phyloP scores from a whole-genome alignment of 2,797 vertebrate species.

The Parauchenoglanis punctatus region DNA sequence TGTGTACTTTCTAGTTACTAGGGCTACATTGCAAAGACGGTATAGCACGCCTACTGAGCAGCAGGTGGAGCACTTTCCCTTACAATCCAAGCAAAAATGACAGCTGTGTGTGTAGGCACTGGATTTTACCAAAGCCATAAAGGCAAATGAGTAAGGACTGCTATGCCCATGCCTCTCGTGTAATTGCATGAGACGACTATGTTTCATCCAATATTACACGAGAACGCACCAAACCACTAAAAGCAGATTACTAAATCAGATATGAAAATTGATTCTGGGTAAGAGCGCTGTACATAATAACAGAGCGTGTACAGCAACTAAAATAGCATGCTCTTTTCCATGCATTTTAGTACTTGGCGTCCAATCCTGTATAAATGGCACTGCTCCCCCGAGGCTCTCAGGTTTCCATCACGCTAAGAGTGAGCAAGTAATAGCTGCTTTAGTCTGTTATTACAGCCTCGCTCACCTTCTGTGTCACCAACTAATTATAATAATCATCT shows the following conservation, averaged over 20 bases:
- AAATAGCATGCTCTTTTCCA: slow-evolving; percentile 17
- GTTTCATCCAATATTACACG: slow-evolving; percentile 17
- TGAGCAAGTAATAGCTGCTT: slow-evolving; percentile 48
- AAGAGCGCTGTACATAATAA: slow-evolving; percentile 16
- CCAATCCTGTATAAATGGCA: slow-evolving; percentile 43
- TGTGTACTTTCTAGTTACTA: background rate
- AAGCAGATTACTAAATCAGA: slow-evolving; percentile 7
- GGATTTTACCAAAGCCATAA: slow-evolving; percentile 31
- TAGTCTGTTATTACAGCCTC: slow-evolving; percentile 51
- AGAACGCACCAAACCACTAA: slow-evolving; percentile 8
- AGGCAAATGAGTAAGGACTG: slow-evolving; percentile 2
- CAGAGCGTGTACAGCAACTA: slow-evolving; percentile 2
- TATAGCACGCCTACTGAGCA: background rate
- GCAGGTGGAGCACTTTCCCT: slow-evolving; percentile 36
- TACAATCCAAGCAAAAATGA: background rate
- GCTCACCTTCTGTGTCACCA: slow-evolving; percentile 59
- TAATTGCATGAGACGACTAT: slow-evolving; percentile 33
- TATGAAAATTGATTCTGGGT: slow-evolving; percentile 3
- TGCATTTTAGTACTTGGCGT: slow-evolving; percentile 35
- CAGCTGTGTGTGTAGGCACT: slow-evolving; percentile 34
- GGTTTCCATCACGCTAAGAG: slow-evolving; percentile 35
- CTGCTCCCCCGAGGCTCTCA: slow-evolving; percentile 30
- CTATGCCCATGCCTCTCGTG: background rate
- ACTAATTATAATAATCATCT: slow-evolving; percentile 63
- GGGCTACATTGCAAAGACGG: background rate